phyloP scores from a whole-genome alignment of 2,113 vertebrate species.

The Mormoops blainvillei region DNA sequence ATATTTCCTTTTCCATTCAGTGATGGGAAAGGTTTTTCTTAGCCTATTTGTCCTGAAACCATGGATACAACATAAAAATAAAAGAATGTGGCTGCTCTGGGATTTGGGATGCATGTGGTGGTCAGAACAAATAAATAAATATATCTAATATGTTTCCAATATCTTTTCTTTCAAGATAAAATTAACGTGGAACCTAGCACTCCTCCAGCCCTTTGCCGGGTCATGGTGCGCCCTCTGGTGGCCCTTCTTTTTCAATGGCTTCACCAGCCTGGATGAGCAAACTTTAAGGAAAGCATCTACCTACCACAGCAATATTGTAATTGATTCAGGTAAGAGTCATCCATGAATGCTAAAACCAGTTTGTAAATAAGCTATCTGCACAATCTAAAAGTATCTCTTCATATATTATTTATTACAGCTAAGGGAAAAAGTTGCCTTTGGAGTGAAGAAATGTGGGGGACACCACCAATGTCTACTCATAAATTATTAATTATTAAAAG shows the following conservation, averaged over 20 bases:
- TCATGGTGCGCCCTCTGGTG: conserved; percentile 59
- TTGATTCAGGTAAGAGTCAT: neutral
- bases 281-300: neutral
- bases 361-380: neutral
- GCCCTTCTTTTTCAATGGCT: neutral
- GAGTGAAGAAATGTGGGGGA: neutral
- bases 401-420: neutral
- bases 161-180: neutral
- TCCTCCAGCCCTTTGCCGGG: neutral
- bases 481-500: neutral
- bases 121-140: neutral
- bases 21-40: conserved; percentile 11
- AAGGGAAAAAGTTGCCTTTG: neutral
- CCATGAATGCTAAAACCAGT: neutral
- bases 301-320: neutral
- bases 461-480: neutral
- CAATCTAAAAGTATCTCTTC: neutral
- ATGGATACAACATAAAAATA: conserved; percentile 1
- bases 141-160: neutral
- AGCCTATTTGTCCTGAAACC: conserved; percentile 7
- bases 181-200: neutral
- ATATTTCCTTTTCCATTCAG: neutral
- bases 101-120: neutral
- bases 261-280: neutral
- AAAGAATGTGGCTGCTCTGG: neutral